phyloP scores from a whole-genome alignment of 2,888 invertebrate genomes.

The Cheiracanthium punctorium region DNA sequence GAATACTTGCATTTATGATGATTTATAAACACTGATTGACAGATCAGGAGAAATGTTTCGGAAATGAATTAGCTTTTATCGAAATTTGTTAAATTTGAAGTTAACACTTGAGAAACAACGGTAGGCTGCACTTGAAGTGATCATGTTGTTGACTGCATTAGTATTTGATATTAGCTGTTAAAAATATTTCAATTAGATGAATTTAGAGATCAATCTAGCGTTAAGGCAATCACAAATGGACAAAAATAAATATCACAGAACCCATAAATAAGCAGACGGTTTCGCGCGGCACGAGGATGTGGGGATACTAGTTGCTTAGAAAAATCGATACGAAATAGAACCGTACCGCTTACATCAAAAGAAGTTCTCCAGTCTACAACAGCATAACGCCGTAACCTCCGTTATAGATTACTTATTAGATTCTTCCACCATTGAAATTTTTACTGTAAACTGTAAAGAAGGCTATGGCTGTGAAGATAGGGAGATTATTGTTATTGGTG shows the following conservation, averaged over 20 bases:
- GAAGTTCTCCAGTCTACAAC: conserved; percentile 3
- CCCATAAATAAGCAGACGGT: conserved; percentile 10
- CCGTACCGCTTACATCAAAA: conserved; percentile 6
- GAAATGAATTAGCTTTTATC: neutral
- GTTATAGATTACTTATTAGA: conserved; percentile 10
- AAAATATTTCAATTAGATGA: neutral
- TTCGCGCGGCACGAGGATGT: conserved; percentile 17
- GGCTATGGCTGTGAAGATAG: conserved; percentile 15
- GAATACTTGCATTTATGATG: neutral
- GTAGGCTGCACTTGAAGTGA: neutral
- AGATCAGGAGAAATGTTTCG: neutral
- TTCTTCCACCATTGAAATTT: conserved; percentile 10
- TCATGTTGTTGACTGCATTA: neutral
- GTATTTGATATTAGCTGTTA: neutral
- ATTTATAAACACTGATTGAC: neutral
- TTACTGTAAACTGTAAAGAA: conserved; percentile 13
- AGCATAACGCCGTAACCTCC: conserved; percentile 10
- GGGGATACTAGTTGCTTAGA: conserved; percentile 9
- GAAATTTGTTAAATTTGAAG: neutral
- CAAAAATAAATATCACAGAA: conserved; percentile 10
- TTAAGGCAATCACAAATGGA: neutral
- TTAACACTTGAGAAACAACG: neutral
- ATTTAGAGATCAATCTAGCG: neutral
- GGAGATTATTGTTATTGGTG: conserved; percentile 15
- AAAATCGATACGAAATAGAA: conserved; percentile 17